phyloP scores from a whole-genome alignment of 2,113 vertebrate genomes.

The Tenrec ecaudatus region DNA sequence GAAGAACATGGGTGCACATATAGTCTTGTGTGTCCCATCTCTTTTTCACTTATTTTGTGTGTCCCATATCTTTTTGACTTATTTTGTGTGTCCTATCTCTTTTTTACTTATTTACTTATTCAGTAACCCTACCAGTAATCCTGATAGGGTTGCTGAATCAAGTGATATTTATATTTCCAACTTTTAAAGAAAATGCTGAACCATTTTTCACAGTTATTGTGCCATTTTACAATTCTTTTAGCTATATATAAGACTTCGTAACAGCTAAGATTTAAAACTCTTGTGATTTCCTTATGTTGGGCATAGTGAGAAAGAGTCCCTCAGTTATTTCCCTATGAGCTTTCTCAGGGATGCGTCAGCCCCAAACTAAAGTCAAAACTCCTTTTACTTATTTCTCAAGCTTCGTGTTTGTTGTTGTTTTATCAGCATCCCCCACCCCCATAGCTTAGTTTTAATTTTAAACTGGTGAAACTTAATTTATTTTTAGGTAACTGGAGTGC shows the following conservation, averaged over 20 bases:
- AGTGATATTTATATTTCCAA: no score
- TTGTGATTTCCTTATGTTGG: not conserved
- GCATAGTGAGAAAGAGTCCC: not conserved
- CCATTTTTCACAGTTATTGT: no score
- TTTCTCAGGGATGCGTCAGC: not conserved
- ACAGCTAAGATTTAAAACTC: not conserved
- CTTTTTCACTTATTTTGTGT: no score
- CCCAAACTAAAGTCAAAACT: not conserved
- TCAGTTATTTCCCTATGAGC: not conserved
- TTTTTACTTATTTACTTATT: no score
- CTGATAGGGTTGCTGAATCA: no score
- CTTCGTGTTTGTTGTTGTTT: not conserved
- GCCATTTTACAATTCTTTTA: no score
- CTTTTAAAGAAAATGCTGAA: no score
- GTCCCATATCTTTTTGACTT: no score
- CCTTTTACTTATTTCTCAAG: conserved; percentile 7
- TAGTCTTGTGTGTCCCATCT: no score
- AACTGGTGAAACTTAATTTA: conserved; percentile 10
- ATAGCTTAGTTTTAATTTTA: conserved; percentile 41
- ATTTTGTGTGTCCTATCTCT: no score
- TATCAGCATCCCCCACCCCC: not conserved
- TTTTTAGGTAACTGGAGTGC: not conserved
- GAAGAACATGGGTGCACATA: no score
- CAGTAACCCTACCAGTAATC: no score
- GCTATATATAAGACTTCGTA: not conserved